Evolutionary conservation across 2,797 vertebrate genomes (phyloP).

Genomic region (Avahi laniger): DNA sequence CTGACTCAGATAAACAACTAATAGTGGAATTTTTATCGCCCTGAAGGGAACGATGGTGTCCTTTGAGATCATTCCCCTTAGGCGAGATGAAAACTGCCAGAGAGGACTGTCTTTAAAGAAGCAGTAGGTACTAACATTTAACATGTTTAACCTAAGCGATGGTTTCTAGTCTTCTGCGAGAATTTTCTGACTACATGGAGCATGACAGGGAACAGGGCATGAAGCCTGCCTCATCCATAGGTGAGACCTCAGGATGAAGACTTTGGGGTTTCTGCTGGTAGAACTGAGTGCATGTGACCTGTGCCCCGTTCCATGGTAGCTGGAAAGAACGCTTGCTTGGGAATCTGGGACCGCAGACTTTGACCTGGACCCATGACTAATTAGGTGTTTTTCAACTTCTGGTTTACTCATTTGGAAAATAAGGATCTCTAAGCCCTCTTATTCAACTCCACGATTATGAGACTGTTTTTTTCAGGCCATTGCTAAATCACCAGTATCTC

Average conservation of each 20-base stretch:
- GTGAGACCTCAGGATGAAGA: too few species aligned
- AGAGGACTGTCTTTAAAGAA: not conserved
- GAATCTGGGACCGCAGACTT: not conserved
- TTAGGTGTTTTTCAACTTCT: not conserved
- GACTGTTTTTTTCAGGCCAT: not conserved
- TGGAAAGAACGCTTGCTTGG: not conserved
- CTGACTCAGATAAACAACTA: not conserved
- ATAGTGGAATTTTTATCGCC: not conserved
- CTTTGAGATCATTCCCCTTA: not conserved
- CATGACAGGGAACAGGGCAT: rapidly evolving
- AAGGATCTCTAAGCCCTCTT: not conserved
- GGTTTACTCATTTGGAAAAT: not conserved
- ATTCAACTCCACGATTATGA: not conserved
- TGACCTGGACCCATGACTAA: not conserved
- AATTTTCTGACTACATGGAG: not conserved
- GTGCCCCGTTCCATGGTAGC: not conserved
- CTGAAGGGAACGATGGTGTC: too few species aligned
- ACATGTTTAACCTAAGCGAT: not conserved
- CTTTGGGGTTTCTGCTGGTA: not conserved
- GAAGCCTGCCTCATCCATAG: not conserved
- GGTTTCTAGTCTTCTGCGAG: not conserved
- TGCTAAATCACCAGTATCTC: not conserved
- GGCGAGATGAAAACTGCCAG: not conserved
- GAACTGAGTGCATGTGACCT: not conserved
- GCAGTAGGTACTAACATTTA: too few species aligned